Evolutionary conservation across 2,113 vertebrate genomes (phyloP), one percentile per base, ranked within the genome.

Genomic region (Carassius gibelio): DNA sequence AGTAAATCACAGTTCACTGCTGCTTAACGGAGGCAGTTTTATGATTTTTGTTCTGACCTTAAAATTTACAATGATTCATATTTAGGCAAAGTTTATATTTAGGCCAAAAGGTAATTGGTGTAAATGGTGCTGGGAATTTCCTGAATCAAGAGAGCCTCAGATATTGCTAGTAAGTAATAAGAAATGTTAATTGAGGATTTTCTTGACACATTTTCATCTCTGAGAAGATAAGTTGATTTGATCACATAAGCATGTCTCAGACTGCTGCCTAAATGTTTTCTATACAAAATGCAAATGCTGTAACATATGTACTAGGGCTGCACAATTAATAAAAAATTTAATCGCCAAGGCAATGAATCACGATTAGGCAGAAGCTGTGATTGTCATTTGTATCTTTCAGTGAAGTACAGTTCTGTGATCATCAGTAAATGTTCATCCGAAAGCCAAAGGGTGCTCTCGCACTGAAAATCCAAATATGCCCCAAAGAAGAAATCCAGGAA

Each of bases 111-210:
- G 36, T 72, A 19, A n/a, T n/a, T 13, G 10, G 36, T 42, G 19
- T 72, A 72, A 72, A 45, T 72, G 69, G 69, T 45, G 69, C 69
- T 45, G 36, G 34, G 36, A 72, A 72, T 69, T 69, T 15, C 66
- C 30, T 1, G 8, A 69, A 36, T 68, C 64, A 68, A 15, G 14
- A 34, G 30, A 14, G 59, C n/a, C 21, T 10, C n/a, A 4, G 21
- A 62, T 62, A n/a, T 64, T 26, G 61, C 8, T 23, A 23, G 10
- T 4, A 64, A 23, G 21, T 64, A 64, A 66, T 26, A 30, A 30
- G 57, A 26, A 30, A 30, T 66, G 62, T 13, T 30, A 59, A 59
- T 66, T 66, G 62, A 26, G 3, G 1, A 48, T 48, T 42, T 45
- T 48, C n/a, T 48, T 45, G 38, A 23, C 21, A 26, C n/a, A 48